Base-by-base conservation (phyloP, 2,888 invertebrate genomes). In the Drosophila paracracens region DNA sequence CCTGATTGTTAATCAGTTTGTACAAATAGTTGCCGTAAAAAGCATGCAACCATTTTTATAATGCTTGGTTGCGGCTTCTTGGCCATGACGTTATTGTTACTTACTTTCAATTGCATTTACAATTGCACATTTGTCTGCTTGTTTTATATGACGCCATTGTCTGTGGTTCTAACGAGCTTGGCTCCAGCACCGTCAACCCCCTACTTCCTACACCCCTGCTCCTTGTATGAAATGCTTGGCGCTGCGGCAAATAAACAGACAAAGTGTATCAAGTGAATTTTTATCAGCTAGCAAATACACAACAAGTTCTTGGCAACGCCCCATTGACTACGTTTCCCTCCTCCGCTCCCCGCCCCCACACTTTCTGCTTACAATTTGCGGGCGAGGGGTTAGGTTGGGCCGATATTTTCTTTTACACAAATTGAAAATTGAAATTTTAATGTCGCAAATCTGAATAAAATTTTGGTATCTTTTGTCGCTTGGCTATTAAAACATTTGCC, bases 211-310 rank as follows among this genome's bases (percentile, higher is more conserved):
- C 2, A n/a, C n/a, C 43, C 21, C 43, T 21, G 16, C 1, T 46
- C 46, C 4, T 16, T 4, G 35, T 48, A 36, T 61, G 57, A 53
- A 52, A 54, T 70, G 65, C 59, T 59, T 56, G 50, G 50, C 59
- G 68, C 68, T 71, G 57, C 66, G 54, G 70, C 68, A 80, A 82
- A 77, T 76, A 82, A 77, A 73, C 71, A 82, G 74, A 70, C 65
- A 82, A 88, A 80, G 70, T 70, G 89, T 74, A 88, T 81, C 64
- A 81, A 84, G 87, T 83, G 79, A 87, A 81, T 85, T 89, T 87
- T 89, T 89, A 89, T 89, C 87, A 83, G 79, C 76, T 67, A 81
- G 87, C 80, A 89, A 84, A 89, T 89, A 84, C 81, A 83, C 81
- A 84, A 83, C 76, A 79, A 79, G 71, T 76, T 86, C 76, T 89